Base-by-base conservation (phyloP, 2,113 vertebrate species). In the Zonotrichia leucophrys region DNA sequence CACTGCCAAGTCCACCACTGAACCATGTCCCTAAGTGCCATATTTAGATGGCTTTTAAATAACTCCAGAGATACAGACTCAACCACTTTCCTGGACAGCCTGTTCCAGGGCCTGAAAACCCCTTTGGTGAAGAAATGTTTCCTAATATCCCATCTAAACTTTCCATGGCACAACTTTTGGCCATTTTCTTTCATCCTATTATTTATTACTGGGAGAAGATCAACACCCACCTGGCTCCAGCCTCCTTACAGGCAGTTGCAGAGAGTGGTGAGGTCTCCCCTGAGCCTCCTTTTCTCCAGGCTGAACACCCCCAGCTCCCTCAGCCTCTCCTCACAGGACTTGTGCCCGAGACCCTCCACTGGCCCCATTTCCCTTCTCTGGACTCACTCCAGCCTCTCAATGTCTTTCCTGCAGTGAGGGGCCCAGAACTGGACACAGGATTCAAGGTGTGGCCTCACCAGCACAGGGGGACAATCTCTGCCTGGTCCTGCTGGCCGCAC, bases 241-340 rank as follows among this genome's bases (percentile, higher is more conserved):
- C 1, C 30, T 41, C 12, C 16, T 53, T 62, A n/a, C 13, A 25
- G n/a, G 23, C 5, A 24, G 15, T 0, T 46, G 39, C 15, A 8
- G 39, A 53, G 27, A 24, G 22, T 0, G 0, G 30, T 13, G 7
- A 41, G 10, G 15, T n/a, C 13, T 20, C 24, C 2, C 8, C 64
- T 11, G 1, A 47, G 42, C n/a, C 30, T 72, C n/a, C 30, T 72
- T 21, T 55, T 25, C 24, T 55, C 74, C 39, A 55, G 19, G 15
- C 12, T 0, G 0, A 70, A 25, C 41, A 30, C 8, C 8, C 12
- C 1, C 39, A 33, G 8, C 27, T 77, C 52, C 59, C 20, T 21
- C 60, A 76, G 52, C 52, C 0, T 1, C 11, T 50, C 21, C 31
- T 59, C 31, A n/a, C n/a, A n/a, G n/a, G n/a, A n/a, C n/a, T n/a